Percentiles rank a stretch among this genome's conserved stretches.
Evolutionary conservation across 2,113 vertebrate species (phyloP).

Genomic region (Ursus arctos): DNA sequence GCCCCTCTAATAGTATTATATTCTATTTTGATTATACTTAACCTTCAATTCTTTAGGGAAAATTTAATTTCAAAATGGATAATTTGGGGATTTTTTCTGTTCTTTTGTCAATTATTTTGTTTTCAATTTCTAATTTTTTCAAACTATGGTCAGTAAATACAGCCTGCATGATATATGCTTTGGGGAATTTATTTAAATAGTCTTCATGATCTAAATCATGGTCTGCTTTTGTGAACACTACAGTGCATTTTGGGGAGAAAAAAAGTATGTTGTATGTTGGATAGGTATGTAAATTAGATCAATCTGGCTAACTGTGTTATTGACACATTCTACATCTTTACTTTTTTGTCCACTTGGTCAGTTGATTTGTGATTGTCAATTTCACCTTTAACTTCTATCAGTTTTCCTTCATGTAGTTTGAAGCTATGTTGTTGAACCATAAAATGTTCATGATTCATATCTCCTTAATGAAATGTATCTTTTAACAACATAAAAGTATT

Average conservation of each 20-base stretch:
- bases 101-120: background rate
- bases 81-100: background rate
- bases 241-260: background rate
- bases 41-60: background rate
- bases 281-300: background rate
- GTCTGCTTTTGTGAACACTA: background rate
- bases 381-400: too few species aligned
- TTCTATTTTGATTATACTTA: background rate
- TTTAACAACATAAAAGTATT: background rate
- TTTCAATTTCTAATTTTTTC: background rate
- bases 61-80: background rate
- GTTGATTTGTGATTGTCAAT: too few species aligned
- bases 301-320: background rate
- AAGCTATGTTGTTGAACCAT: background rate
- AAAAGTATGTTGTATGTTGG: background rate
- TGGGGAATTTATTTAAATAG: background rate
- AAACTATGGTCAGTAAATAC: background rate
- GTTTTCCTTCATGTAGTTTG: background rate
- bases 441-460: background rate
- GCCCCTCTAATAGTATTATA: background rate
- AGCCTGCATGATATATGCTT: background rate
- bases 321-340: too few species aligned
- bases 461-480: background rate
- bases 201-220: background rate
- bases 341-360: too few species aligned